Evolutionary conservation across 2,113 vertebrate genomes (phyloP).

Genomic region (Donacobius atricapilla): DNA sequence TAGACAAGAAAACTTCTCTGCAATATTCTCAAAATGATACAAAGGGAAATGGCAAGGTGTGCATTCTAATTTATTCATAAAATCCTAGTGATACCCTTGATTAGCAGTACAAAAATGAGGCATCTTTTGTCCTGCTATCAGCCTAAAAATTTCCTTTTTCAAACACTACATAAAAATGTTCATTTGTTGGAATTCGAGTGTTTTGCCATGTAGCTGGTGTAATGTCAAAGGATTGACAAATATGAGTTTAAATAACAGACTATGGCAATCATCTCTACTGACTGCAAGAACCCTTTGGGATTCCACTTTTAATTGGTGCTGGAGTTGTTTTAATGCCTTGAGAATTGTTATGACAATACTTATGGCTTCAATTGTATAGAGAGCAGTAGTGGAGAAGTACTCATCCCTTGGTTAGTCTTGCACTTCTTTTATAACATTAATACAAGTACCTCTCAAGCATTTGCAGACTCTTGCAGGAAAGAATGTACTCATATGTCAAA

Average conservation of each 20-base stretch:
- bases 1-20: background rate
- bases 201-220: background rate
- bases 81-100: background rate
- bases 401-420: background rate
- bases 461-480: background rate
- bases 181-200: background rate
- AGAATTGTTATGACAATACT: background rate
- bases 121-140: background rate
- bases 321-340: background rate
- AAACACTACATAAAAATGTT: background rate
- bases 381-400: background rate
- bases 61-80: background rate
- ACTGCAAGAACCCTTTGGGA: background rate
- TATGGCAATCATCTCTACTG: background rate
- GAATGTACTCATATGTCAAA: background rate
- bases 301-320: background rate
- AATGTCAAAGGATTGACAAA: background rate
- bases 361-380: background rate
- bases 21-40: background rate
- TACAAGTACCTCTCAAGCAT: background rate
- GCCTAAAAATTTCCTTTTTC: background rate
- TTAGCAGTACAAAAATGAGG: background rate
- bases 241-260: background rate
- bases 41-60: background rate
- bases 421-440: background rate